Base-by-base conservation (phyloP, 2,797 vertebrate species). In the Trichosurus vulpecula region DNA sequence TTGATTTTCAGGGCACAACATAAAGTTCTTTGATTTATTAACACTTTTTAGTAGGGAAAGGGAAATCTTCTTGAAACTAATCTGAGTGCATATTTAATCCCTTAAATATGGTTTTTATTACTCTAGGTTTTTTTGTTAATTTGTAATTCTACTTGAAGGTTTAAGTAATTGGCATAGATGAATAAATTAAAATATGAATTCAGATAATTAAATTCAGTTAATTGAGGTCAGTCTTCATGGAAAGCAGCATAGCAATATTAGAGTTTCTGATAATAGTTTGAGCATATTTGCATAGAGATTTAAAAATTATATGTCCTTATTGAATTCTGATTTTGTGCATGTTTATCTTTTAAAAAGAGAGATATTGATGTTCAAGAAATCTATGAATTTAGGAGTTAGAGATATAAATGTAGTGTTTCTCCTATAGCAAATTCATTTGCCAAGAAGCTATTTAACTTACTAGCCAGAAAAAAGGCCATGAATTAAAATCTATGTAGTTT, bases 101-200 rank as follows among this genome's bases (percentile, higher is more conserved):
- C 92, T 91, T 27, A 97, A 97, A 92, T 61, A 92, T 47, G 30
- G 6, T 29, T 92, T 93, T 95, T 41, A 55, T 52, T 61, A 91
- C 13, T 93, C 9, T 94, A 51, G 66, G 5, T 0, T 19, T n/a
- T n/a, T 96, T 30, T 92, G 90, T 53, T 8, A 0, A 91, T n/a
- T n/a, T 81, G 54, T 81, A 92, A 92, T 96, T 90, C n/a, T 1
- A 56, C 57, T 55, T 87, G 52, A 94, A 92, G 10, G 19, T 31
- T 97, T 95, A 41, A 55, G 12, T 90, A 94, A 93, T 51, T 91
- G 25, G 35, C 53, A 96, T 16, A 19, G 5, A 19, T 9, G 2
- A 89, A 94, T 52, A 92, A 2, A 31, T 90, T 90, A 29, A 51
- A 90, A 30, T 90, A 90, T 51, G 27, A 90, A 52, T 0, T 94